Percentiles rank a stretch among this genome's conserved stretches.
These are phyloP conservation scores for Parambassis ranga DNA, from an alignment of 2,797 vertebrate species.

Conservation along the genomic window DNA sequence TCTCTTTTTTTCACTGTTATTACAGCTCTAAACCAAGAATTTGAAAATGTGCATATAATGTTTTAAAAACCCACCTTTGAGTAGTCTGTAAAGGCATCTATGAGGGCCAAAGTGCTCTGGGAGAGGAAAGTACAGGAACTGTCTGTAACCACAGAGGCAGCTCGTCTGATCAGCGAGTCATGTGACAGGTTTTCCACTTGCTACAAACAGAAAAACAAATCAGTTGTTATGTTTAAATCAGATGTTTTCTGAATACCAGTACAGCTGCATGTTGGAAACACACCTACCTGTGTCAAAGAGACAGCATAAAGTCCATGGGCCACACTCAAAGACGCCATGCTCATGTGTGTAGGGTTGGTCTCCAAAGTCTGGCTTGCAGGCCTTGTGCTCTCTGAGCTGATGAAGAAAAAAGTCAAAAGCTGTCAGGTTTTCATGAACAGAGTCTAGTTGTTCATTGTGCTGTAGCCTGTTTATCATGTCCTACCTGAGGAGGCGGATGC, in stretches of 20 bases:
- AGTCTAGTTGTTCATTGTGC: too few relatives aligned
- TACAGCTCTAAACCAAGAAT: too few relatives aligned
- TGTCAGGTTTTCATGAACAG: too few relatives aligned
- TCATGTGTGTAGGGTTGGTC: constrained; percentile 30
- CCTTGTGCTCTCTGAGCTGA: constrained; percentile 52
- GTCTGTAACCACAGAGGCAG: constrained; percentile 89
- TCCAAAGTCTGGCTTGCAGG: constrained; percentile 35
- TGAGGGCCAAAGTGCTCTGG: constrained; percentile 88
- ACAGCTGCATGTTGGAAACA: background rate
- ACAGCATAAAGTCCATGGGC: constrained; percentile 54
- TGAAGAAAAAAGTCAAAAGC: constrained; percentile 12
- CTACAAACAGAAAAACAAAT: constrained; percentile 9
- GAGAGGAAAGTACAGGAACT: constrained; percentile 91
- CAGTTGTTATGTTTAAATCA: background rate
- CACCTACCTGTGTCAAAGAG: constrained; percentile 69
- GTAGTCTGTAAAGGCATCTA: constrained; percentile 88
- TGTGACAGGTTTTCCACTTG: constrained; percentile 85
- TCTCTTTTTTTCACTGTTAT: too few relatives aligned
- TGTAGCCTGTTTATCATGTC: too few relatives aligned
- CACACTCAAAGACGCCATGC: constrained; percentile 47
- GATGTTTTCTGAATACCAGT: background rate
- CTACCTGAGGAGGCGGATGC: constrained; percentile 67
- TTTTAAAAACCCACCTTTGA: constrained; percentile 80
- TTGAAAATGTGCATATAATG: background rate
- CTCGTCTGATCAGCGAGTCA: constrained; percentile 87